A percentile compares a stretch with the other conserved stretches of the same genome.
phyloP scores from a whole-genome alignment of 2,888 invertebrate genomes.

The Helobdella robusta region DNA sequence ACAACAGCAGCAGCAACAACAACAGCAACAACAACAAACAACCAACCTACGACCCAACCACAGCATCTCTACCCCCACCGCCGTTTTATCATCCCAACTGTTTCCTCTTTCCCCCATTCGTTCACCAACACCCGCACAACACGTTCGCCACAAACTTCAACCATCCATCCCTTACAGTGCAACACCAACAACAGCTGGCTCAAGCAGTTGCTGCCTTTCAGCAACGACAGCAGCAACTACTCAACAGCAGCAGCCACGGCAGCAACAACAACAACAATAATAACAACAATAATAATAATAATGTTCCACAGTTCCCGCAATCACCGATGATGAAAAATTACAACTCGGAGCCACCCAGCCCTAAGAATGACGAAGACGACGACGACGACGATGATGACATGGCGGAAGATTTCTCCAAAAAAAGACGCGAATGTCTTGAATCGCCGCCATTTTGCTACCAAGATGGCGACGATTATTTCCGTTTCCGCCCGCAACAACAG shows the following conservation, averaged over 20 bases:
- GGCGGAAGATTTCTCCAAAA: not conserved
- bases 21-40: not conserved
- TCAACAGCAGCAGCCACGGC: not conserved
- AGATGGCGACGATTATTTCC: constrained; percentile 7
- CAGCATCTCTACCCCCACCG: constrained; percentile 4
- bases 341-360: not conserved
- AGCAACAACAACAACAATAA: constrained; percentile 6
- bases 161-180: constrained; percentile 8
- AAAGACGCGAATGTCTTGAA: not conserved
- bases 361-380: not conserved
- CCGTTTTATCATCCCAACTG: constrained; percentile 6
- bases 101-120: constrained; percentile 23
- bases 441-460: not conserved
- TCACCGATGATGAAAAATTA: not conserved
- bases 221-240: constrained; percentile 5
- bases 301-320: not conserved
- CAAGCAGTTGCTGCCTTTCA: constrained; percentile 12
- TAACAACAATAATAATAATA: not conserved
- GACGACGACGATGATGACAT: not conserved
- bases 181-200: constrained; percentile 9
- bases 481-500: constrained; percentile 12
- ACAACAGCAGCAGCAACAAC: not conserved
- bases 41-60: not conserved
- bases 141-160: constrained; percentile 4
- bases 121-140: constrained; percentile 4